A percentile compares a stretch with the other conserved stretches of the same genome.
Evolutionary conservation across 2,113 vertebrate genomes (phyloP).

Genomic region (Syrmaticus mikado): DNA sequence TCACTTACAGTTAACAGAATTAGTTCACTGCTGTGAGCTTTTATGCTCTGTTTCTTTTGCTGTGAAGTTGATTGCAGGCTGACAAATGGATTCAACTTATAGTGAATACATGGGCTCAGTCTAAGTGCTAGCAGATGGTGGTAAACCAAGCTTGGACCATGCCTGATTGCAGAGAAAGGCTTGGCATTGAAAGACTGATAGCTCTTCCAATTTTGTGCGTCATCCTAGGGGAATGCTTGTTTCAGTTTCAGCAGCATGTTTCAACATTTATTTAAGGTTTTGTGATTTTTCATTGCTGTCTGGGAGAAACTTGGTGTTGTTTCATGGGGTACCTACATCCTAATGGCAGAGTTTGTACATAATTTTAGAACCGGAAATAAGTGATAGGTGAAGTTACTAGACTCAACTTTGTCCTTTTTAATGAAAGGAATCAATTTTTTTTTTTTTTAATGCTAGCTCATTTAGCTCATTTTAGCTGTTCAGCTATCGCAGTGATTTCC

Average conservation of each 20-base stretch:
- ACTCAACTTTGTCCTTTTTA: neutral
- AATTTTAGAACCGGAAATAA: neutral
- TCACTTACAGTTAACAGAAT: neutral
- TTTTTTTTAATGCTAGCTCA: neutral
- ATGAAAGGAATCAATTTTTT: neutral
- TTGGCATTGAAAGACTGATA: neutral
- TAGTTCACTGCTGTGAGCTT: neutral
- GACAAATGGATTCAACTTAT: rapidly evolving
- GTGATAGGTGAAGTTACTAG: neutral
- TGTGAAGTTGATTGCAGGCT: neutral
- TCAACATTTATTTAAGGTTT: neutral
- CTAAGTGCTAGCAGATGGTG: neutral
- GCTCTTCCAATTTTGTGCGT: neutral
- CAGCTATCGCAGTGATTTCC: neutral
- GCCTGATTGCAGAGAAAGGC: neutral
- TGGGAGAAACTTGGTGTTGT: neutral
- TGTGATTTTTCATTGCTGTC: neutral
- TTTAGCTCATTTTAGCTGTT: neutral
- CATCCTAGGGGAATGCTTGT: neutral
- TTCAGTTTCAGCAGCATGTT: neutral
- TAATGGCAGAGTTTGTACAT: neutral
- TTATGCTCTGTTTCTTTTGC: neutral
- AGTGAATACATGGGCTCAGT: neutral
- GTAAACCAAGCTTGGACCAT: neutral
- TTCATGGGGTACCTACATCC: rapidly evolving